Evolutionary conservation across 2,113 vertebrate species (phyloP), one percentile per base, ranked within the genome.

Genomic region (Orcinus orca): DNA sequence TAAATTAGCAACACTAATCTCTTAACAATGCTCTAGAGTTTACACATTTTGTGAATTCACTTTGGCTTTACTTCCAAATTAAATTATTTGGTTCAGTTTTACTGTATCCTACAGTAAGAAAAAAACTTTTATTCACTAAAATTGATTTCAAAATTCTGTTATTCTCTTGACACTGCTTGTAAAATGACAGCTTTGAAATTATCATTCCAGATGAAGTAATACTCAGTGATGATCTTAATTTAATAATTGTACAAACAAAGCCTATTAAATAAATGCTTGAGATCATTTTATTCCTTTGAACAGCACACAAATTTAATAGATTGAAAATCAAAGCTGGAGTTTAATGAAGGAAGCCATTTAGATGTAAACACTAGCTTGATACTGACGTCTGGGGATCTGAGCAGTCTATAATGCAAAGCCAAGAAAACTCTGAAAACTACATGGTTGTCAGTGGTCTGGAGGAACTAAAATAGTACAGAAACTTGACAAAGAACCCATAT

Each of bases 231-330:
- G 86, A 71, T 88, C 86, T 97, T 98, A 98, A 98, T 97, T 97
- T 98, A 98, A 98, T 98, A 98, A 98, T 95, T 95, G 88, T 70
- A 96, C 95, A 92, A 98, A 97, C 79, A 98, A 97, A 98, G 80
- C 55, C 94, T 97, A 95, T 97, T 96, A 96, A 97, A 92, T 31
- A 95, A 26, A 94, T 95, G 47, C 55, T 96, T 50, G 12, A 92
- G 83, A 95, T 96, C n/a, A 77, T 55, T 97, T 97, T 95, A 95
- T 95, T 98, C 55, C 96, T 98, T 97, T 91, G 47, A 98, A 91
- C 88, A 97, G 76, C 76, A 88, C 12, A 90, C 70, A 58, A 85
- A 96, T 98, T 97, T 97, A 98, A 97, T 98, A 94, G 93, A 96
- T 73, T 96, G 88, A 96, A 96, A 97, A 97, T 97, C 95, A 95